These are phyloP conservation scores for Drosophila trapezifrons DNA, from an alignment of 1,140 invertebrate species.

Conservation along the genomic window DNA sequence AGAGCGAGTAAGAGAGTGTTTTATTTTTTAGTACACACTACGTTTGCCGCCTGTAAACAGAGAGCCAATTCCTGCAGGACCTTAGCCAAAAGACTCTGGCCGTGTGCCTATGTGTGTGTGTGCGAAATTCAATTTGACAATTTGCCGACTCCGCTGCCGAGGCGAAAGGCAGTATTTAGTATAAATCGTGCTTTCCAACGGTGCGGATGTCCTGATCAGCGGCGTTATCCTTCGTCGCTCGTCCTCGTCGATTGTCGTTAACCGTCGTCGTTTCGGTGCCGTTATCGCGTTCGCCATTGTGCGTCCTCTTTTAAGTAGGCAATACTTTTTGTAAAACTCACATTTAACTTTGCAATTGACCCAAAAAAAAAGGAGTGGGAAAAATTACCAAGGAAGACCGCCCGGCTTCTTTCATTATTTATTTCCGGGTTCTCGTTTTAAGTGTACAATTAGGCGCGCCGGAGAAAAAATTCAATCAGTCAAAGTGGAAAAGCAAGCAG, in stretches of 20 bases:
- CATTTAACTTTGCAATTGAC: slow-evolving; percentile 49
- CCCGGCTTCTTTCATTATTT: slow-evolving; percentile 27
- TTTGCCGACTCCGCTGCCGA: slow-evolving; percentile 43
- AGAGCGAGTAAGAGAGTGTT: neutral
- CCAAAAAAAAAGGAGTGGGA: slow-evolving; percentile 12
- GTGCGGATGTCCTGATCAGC: slow-evolving; percentile 72
- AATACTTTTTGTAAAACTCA: slow-evolving; percentile 51
- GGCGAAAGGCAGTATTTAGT: slow-evolving; percentile 59
- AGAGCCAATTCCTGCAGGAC: slow-evolving; percentile 61
- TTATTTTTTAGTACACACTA: slow-evolving; percentile 60
- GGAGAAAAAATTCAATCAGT: slow-evolving; percentile 40
- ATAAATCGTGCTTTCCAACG: slow-evolving; percentile 82
- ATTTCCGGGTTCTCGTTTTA: slow-evolving; percentile 32
- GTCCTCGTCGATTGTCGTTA: slow-evolving; percentile 35
- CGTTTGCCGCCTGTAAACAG: slow-evolving; percentile 75
- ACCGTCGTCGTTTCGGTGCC: slow-evolving; percentile 32
- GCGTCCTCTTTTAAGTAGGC: slow-evolving; percentile 54
- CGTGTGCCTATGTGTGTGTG: slow-evolving; percentile 2
- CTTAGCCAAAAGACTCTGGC: slow-evolving; percentile 21
- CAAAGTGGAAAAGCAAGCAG: slow-evolving; percentile 33
- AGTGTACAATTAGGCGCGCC: slow-evolving; percentile 45
- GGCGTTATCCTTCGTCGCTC: slow-evolving; percentile 35
- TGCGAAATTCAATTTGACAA: slow-evolving; percentile 72
- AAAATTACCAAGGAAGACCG: neutral
- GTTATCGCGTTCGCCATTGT: slow-evolving; percentile 29